These are phyloP conservation scores for Scaptomyza graminum DNA, from an alignment of 1,140 invertebrate genomes.

Conservation along the genomic window DNA sequence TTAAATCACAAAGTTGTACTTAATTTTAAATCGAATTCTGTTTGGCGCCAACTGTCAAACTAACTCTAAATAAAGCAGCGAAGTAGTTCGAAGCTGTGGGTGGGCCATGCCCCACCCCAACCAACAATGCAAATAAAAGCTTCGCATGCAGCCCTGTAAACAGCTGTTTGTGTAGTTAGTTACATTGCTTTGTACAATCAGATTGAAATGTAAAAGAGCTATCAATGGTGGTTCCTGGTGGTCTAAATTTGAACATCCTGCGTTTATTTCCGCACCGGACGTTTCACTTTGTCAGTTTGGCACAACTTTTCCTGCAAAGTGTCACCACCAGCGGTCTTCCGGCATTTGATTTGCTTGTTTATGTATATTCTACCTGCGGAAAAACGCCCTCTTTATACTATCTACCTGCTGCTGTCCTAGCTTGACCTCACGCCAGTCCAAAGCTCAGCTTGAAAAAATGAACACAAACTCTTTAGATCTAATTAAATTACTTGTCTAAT, in stretches of 20 bases:
- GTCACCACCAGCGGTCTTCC: not conserved
- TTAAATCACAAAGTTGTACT: not conserved
- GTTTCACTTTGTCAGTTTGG: not conserved
- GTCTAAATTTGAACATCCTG: not conserved
- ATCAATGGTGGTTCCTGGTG: not conserved
- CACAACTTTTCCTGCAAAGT: constrained; percentile 3
- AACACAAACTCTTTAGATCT: not conserved
- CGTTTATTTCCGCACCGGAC: constrained; percentile 10
- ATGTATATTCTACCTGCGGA: too few relatives aligned
- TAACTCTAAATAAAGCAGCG: constrained; percentile 9
- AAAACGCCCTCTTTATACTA: not conserved
- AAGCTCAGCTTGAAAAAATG: not conserved
- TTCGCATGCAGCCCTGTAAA: constrained; percentile 37
- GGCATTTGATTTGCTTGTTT: not conserved
- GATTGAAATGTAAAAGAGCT: not conserved
- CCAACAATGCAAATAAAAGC: constrained; percentile 6
- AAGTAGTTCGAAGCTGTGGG: constrained; percentile 22
- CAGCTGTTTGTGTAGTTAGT: constrained; percentile 25
- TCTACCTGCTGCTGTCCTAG: not conserved
- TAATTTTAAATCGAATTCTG: not conserved
- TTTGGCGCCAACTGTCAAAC: constrained; percentile 24
- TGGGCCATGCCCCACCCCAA: constrained; percentile 26
- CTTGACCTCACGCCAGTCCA: constrained; percentile 16
- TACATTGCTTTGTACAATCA: not conserved
- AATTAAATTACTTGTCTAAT: not conserved